Conservation (phyloP, 2,888 invertebrate species). For the Xestoiulus laeticollis region DNA sequence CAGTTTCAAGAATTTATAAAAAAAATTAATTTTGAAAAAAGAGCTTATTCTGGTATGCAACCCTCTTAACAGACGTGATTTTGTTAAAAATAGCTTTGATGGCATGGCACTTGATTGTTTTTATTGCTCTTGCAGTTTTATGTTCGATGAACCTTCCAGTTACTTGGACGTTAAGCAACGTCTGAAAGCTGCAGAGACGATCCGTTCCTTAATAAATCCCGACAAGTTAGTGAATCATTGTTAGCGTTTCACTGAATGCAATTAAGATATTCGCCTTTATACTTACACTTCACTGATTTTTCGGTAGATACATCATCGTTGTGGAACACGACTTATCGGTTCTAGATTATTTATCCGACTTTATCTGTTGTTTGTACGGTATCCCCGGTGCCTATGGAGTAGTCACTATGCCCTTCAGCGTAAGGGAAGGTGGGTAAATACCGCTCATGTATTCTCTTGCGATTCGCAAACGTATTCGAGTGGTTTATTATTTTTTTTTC, state of each 20-base stretch:
- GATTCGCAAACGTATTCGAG: neutral
- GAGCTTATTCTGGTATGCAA: too few relatives aligned
- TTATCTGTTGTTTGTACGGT: slow-evolving; percentile 98
- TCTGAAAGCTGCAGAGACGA: slow-evolving; percentile 94
- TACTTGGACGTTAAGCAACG: slow-evolving; percentile 99
- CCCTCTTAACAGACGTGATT: too few relatives aligned
- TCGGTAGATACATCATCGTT: slow-evolving; percentile 90
- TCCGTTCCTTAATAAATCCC: slow-evolving; percentile 88
- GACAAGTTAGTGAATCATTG: slow-evolving; percentile 76
- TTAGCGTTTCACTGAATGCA: neutral
- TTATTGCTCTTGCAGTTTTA: slow-evolving; percentile 70
- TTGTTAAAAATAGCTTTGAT: too few relatives aligned
- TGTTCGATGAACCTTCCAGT: slow-evolving; percentile 99
- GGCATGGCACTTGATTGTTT: neutral
- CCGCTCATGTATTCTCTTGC: neutral
- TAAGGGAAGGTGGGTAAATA: slow-evolving; percentile 84
- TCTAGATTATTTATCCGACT: slow-evolving; percentile 97
- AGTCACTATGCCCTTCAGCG: slow-evolving; percentile 99
- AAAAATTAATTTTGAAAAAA: too few relatives aligned
- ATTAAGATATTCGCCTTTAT: neutral
- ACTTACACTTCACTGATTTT: neutral
- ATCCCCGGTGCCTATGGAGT: slow-evolving; percentile 99
- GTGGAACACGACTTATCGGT: slow-evolving; percentile 99
- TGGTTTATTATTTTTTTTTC: slow-evolving; percentile 54
- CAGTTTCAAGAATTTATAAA: too few relatives aligned